phyloP scores from a whole-genome alignment of 2,797 vertebrate genomes.

The Falco naumanni region DNA sequence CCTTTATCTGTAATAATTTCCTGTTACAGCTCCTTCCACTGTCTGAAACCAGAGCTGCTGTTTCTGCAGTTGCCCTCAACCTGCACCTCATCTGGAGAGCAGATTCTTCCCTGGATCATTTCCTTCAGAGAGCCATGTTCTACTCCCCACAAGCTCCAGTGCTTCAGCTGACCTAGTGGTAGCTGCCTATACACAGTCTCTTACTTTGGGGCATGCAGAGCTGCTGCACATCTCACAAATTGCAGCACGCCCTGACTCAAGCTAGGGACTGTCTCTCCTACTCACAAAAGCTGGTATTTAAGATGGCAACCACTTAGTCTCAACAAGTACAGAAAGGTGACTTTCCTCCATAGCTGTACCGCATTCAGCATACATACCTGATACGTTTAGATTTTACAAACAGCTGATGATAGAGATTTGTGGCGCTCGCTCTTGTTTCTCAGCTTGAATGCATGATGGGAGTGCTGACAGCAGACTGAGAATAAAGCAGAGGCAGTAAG shows the following conservation, averaged over 20 bases:
- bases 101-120: not conserved
- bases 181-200: not conserved
- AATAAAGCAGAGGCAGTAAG: not conserved
- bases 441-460: not conserved
- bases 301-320: not conserved
- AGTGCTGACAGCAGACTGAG: not conserved
- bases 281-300: not conserved
- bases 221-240: too few species aligned
- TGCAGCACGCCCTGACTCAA: not conserved
- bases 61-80: not conserved
- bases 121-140: not conserved
- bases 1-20: not conserved
- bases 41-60: too few species aligned
- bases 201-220: not conserved
- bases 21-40: not conserved
- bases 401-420: not conserved
- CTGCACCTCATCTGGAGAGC: not conserved
- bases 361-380: not conserved
- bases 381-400: not conserved
- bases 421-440: not conserved
- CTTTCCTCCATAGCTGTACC: not conserved
- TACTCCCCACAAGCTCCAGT: not conserved
- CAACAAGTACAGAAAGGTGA: not conserved
- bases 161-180: not conserved
- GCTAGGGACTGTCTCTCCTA: too few species aligned